Conservation (phyloP, 1,140 invertebrate genomes). For the Tachypleus tridentatus region DNA sequence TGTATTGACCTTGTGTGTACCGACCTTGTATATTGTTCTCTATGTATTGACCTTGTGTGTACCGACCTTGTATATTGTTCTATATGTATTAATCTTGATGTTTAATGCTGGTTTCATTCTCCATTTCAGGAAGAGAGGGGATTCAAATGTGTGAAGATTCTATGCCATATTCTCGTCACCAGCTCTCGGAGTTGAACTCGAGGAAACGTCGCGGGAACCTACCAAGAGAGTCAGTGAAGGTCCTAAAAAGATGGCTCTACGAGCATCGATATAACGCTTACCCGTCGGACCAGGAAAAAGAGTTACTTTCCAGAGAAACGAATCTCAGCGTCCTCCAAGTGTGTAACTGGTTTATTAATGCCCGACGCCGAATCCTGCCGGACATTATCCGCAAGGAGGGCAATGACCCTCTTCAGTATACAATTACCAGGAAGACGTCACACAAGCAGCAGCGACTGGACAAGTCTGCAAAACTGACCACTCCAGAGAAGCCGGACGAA, state of each 20-base stretch:
- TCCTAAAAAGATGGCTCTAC: constrained; percentile 83
- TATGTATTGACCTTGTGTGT: too few relatives aligned
- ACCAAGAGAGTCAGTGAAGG: constrained; percentile 81
- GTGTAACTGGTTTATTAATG: constrained; percentile 97
- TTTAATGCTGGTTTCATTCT: too few relatives aligned
- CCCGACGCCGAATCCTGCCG: constrained; percentile 73
- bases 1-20: too few relatives aligned
- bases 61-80: too few relatives aligned
- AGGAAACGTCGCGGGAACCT: constrained; percentile 78
- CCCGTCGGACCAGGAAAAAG: constrained; percentile 82
- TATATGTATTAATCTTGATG: too few relatives aligned
- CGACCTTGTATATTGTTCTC: too few relatives aligned
- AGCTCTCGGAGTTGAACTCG: constrained; percentile 28
- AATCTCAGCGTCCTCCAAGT: constrained; percentile 72
- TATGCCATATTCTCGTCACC: too few relatives aligned
- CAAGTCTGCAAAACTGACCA: too few relatives aligned
- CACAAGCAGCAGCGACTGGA: neutral
- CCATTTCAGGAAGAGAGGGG: too few relatives aligned
- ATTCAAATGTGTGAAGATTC: too few relatives aligned
- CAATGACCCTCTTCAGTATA: constrained; percentile 79
- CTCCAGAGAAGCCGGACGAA: too few relatives aligned
- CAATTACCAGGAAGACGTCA: constrained; percentile 65
- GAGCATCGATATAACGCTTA: constrained; percentile 91
- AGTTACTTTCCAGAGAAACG: constrained; percentile 66
- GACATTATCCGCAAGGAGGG: constrained; percentile 86